These are phyloP conservation scores for Chionis minor DNA, from an alignment of 2,113 vertebrate genomes.

Conservation along the genomic window DNA sequence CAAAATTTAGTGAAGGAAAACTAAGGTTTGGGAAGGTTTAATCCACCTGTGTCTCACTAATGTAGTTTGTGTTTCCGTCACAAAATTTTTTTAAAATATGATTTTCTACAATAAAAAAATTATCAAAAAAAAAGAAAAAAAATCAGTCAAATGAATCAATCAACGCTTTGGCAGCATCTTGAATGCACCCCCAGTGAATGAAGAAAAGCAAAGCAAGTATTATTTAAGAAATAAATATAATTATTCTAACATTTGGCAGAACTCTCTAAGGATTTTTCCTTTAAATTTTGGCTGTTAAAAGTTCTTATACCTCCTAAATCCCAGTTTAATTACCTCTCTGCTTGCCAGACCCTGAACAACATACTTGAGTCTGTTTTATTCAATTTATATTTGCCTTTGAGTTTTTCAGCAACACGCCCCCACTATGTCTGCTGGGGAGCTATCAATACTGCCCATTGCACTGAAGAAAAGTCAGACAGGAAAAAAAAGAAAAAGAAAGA, in stretches of 20 bases:
- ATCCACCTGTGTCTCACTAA: neutral
- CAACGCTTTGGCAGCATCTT: neutral
- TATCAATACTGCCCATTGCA: neutral
- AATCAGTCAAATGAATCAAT: neutral
- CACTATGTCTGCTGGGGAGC: neutral
- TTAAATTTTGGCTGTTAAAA: neutral
- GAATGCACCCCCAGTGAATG: neutral
- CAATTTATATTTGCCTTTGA: neutral
- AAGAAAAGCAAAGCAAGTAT: neutral
- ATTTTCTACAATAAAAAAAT: neutral
- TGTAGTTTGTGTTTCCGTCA: neutral
- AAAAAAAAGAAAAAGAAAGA: neutral
- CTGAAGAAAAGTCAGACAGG: neutral
- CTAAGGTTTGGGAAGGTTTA: neutral
- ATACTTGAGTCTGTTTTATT: neutral
- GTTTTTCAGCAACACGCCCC: neutral
- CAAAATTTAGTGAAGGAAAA: neutral
- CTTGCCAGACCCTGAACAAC: neutral
- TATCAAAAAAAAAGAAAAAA: neutral
- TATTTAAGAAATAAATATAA: neutral
- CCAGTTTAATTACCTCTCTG: neutral
- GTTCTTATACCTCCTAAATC: neutral
- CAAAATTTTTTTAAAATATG: neutral
- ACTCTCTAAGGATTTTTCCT: neutral
- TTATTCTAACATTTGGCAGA: neutral